Conservation (phyloP, 2,797 vertebrate species). For the Diplodus puntazzo region DNA sequence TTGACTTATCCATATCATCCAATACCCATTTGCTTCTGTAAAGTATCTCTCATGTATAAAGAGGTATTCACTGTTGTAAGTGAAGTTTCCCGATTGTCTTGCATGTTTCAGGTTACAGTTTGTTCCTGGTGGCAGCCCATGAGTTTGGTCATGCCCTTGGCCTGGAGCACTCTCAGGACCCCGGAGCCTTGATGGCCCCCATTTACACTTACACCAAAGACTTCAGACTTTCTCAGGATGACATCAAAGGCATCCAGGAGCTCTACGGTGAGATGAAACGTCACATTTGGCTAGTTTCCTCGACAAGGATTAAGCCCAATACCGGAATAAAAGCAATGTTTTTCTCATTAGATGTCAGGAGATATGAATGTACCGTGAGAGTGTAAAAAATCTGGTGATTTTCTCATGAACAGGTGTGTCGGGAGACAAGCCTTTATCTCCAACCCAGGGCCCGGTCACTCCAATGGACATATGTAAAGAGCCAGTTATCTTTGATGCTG, state of each 20-base stretch:
- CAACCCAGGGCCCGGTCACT: constrained; percentile 93
- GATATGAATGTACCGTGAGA: not conserved
- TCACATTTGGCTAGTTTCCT: not conserved
- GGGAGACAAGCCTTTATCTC: constrained; percentile 86
- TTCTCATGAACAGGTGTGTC: constrained; percentile 79
- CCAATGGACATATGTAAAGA: constrained; percentile 94
- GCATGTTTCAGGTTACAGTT: constrained; percentile 91
- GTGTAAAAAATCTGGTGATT: constrained; percentile 25
- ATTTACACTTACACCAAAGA: constrained; percentile 96
- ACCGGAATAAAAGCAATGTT: not conserved
- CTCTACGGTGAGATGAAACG: constrained; percentile 90
- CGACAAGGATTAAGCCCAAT: not conserved
- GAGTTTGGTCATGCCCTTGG: constrained; percentile 98
- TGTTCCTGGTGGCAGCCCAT: constrained; percentile 98
- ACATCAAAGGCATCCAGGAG: constrained; percentile 95
- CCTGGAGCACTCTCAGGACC: constrained; percentile 96
- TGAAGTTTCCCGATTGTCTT: not conserved
- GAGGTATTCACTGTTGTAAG: not conserved
- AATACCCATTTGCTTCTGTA: not conserved
- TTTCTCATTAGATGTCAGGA: not conserved
- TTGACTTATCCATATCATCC: not conserved
- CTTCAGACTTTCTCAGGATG: constrained; percentile 94
- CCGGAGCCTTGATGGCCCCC: constrained; percentile 96
- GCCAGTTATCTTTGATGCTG: constrained; percentile 93
- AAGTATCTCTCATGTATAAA: not conserved